Percentiles rank a stretch among this genome's conserved stretches.
phyloP scores from a whole-genome alignment of 2,888 invertebrate species.

The Mallateleia sp. region DNA sequence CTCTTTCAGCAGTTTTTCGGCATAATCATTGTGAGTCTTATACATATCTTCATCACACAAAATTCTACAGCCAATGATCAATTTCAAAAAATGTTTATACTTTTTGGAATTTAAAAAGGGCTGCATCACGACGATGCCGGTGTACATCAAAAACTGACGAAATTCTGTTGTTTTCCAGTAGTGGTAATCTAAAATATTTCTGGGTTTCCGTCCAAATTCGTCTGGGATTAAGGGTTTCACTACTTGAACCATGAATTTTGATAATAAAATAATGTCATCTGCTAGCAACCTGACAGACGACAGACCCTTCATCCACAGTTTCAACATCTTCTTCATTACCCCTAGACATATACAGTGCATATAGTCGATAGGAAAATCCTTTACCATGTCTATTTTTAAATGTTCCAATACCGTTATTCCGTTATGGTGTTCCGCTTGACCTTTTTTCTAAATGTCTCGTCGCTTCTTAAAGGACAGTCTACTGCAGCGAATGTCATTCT shows the following conservation, averaged over 20 bases:
- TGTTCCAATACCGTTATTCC: constrained; percentile 35
- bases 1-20: constrained; percentile 51
- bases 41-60: constrained; percentile 40
- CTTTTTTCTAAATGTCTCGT: constrained; percentile 33
- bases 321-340: constrained; percentile 42
- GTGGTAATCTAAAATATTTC: constrained; percentile 35
- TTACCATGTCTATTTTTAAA: constrained; percentile 48
- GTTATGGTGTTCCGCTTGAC: constrained; percentile 21
- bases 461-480: constrained; percentile 25
- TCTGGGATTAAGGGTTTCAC: constrained; percentile 38
- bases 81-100: constrained; percentile 77
- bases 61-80: constrained; percentile 75
- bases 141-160: constrained; percentile 44
- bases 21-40: constrained; percentile 45
- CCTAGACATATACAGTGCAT: constrained; percentile 44
- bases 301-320: constrained; percentile 26
- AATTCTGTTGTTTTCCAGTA: constrained; percentile 82
- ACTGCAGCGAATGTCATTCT: constrained; percentile 39
- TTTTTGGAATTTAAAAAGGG: constrained; percentile 21
- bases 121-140: constrained; percentile 28
- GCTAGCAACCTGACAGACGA: constrained; percentile 11
- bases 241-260: constrained; percentile 13
- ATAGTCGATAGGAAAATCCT: constrained; percentile 45
- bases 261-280: constrained; percentile 40
- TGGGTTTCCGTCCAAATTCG: constrained; percentile 41